phyloP scores from a whole-genome alignment of 2,113 vertebrate genomes.

The Pangasianodon hypophthalmus region DNA sequence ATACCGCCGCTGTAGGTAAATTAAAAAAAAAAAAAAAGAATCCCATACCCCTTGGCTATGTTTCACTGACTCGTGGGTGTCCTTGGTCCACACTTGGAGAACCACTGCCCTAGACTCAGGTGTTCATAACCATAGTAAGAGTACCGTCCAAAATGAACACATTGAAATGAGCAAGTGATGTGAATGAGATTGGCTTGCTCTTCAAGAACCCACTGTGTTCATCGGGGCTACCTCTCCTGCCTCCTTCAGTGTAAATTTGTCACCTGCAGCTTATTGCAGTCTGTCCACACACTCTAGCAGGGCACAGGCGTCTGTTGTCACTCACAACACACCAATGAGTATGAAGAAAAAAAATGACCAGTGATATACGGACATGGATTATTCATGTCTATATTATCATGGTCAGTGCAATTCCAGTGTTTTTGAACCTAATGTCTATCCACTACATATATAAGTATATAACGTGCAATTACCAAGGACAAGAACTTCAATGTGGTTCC shows the following conservation, averaged over 20 bases:
- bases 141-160: neutral
- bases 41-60: neutral
- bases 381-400: neutral
- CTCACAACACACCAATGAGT: neutral
- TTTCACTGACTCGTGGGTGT: neutral
- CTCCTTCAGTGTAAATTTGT: slow-evolving; percentile 33
- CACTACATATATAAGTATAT: neutral
- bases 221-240: neutral
- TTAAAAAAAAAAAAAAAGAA: neutral
- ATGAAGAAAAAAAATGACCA: neutral
- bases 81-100: neutral
- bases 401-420: neutral
- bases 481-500: neutral
- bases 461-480: neutral
- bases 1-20: neutral
- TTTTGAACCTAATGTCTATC: neutral
- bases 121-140: neutral
- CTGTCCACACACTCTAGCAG: neutral
- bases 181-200: neutral
- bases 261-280: slow-evolving; percentile 23
- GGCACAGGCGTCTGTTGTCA: neutral
- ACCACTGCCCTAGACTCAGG: neutral
- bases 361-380: neutral
- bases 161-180: neutral
- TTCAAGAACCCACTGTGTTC: neutral